Evolutionary conservation across 2,797 vertebrate genomes (phyloP).

Genomic region (Dermochelys coriacea): DNA sequence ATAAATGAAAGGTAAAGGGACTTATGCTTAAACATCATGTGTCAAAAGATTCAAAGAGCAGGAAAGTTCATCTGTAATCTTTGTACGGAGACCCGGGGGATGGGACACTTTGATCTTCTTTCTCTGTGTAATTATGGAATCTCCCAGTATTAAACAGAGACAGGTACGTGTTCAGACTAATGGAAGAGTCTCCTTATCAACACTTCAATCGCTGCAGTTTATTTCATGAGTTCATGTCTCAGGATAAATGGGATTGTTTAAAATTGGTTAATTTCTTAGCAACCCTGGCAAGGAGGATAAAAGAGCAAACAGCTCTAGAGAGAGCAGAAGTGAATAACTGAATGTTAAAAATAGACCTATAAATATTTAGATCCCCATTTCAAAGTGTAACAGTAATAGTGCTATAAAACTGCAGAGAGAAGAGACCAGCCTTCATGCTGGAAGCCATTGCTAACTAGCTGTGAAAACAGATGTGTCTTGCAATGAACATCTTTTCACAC

Average conservation of each 20-base stretch:
- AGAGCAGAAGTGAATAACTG: not conserved
- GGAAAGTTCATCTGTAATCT: not conserved
- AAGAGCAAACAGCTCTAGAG: not conserved
- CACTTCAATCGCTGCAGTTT: not conserved
- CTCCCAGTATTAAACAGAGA: not conserved
- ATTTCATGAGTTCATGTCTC: not conserved
- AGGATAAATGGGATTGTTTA: not conserved
- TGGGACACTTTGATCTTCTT: not conserved
- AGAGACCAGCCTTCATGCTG: not conserved
- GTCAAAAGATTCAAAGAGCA: not conserved
- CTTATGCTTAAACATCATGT: not conserved
- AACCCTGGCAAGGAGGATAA: not conserved
- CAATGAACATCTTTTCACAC: not conserved
- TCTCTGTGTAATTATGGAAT: not conserved
- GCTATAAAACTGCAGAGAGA: not conserved
- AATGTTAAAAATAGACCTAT: slow-evolving; percentile 8
- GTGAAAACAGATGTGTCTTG: not conserved
- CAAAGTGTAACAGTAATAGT: not conserved
- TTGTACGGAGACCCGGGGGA: not conserved
- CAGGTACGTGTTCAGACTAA: not conserved
- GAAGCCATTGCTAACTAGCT: not conserved
- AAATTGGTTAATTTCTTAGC: not conserved
- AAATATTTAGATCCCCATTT: not conserved
- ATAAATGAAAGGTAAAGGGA: not conserved
- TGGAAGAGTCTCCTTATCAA: not conserved